Conservation (phyloP, 2,888 invertebrate genomes). For the Macrophya alboannulata region DNA sequence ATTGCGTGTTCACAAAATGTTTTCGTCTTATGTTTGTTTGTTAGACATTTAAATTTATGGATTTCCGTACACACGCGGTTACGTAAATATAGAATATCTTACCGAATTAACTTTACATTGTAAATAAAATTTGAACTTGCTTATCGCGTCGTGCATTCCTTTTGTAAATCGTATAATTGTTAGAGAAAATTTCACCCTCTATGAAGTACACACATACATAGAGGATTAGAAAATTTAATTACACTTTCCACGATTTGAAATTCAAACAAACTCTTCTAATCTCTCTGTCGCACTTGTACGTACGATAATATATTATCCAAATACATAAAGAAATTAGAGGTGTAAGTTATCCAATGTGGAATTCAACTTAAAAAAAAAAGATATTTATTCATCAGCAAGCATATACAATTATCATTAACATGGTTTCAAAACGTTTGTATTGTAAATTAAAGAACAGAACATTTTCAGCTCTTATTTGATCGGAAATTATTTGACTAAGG, state of each 20-base stretch:
- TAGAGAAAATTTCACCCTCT: not conserved
- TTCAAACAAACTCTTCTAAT: not conserved
- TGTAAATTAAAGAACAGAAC: not conserved
- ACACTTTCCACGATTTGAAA: not conserved
- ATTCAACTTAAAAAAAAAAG: not conserved
- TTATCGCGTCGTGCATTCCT: not conserved
- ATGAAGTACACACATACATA: too few species aligned
- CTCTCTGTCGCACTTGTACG: not conserved
- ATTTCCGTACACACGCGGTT: not conserved
- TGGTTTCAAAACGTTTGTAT: not conserved
- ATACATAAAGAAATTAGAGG: not conserved
- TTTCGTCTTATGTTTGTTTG: constrained; percentile 2
- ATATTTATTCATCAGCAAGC: not conserved
- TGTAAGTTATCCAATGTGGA: not conserved
- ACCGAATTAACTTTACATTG: not conserved
- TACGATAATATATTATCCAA: not conserved
- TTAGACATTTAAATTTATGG: constrained; percentile 5
- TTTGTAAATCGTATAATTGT: too few species aligned
- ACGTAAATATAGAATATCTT: not conserved
- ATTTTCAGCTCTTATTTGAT: not conserved
- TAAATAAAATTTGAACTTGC: not conserved
- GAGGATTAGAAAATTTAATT: not conserved
- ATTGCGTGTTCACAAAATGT: not conserved
- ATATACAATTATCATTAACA: not conserved
- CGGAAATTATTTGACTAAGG: too few species aligned